Evolutionary conservation across 2,113 vertebrate species (phyloP), one percentile per base, ranked within the genome.

Genomic region (Sprattus sprattus): DNA sequence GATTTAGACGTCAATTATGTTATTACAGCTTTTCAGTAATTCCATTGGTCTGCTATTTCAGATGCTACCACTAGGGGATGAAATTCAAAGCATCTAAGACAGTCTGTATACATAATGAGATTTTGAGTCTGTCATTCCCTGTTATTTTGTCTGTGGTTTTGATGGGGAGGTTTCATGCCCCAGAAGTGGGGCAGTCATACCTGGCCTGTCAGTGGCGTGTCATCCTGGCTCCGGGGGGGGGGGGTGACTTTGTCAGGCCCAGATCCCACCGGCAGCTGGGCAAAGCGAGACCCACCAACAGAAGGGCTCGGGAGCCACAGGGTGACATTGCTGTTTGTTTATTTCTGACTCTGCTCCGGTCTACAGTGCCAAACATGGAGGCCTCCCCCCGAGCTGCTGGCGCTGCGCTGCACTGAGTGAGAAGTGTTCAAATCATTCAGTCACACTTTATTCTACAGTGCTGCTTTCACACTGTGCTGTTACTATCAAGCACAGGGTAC

Each of bases 271-370:
- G 71, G 25, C 71, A 78, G 71, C 71, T 78, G 71, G 71, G 71
- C 71, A 28, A 22, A 78, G 71, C 71, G 28, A 78, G 71, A 39
- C 71, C 71, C 25, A 78, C 71, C 28, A 39, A 78, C 71, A 78
- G 71, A 78, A 78, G 71, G 71, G 71, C 71, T 13, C 71, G 15
- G 10, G 28, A 78, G 71, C 71, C 32, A 32, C 71, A 32, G 64
- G 71, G 71, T 78, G 71, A 78, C 71, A 78, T 78, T 32, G 71
- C 28, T 78, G 71, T 78, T 78, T 78, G 71, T 78, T 78, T 78
- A 44, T 32, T 39, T 18, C 10, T 15, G 71, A 4, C 28, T 78
- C 71, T 0, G 32, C 71, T 78, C 28, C 5, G 25, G 5, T 78
- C 71, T 11, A 32, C 28, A 11, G 32, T 13, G 71, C 71, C 71